Conservation (phyloP, 1,140 invertebrate genomes). For the Platorchestia sp. region DNA sequence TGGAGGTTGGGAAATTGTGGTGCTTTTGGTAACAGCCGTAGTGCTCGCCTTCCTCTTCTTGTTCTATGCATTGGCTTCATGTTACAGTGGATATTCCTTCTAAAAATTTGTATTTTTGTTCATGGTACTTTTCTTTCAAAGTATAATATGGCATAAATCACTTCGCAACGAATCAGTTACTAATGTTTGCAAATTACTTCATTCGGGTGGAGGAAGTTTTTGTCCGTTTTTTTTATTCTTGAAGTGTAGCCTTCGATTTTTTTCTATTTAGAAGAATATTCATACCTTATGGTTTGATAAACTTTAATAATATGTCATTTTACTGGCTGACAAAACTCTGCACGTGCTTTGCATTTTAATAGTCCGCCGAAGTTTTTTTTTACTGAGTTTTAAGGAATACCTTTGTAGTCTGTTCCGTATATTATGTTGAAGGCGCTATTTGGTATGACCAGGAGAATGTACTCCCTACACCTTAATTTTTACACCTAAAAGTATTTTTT, state of each 20-base stretch:
- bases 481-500: neutral
- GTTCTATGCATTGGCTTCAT: neutral
- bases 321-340: neutral
- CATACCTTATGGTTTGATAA: neutral
- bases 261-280: neutral
- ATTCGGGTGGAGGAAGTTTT: neutral
- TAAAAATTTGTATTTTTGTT: neutral
- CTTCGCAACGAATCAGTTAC: neutral
- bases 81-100: neutral
- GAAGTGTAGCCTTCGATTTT: neutral
- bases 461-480: neutral
- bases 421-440: neutral
- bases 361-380: neutral
- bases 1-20: neutral
- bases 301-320: neutral
- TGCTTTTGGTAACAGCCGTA: neutral
- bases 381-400: neutral
- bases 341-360: neutral
- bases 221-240: neutral
- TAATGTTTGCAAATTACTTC: neutral
- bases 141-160: neutral
- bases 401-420: neutral
- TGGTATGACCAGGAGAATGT: neutral
- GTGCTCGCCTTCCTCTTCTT: neutral
- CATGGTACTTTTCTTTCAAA: neutral